Base-by-base conservation (phyloP, 2,888 invertebrate genomes). In the Hedya salicella region DNA sequence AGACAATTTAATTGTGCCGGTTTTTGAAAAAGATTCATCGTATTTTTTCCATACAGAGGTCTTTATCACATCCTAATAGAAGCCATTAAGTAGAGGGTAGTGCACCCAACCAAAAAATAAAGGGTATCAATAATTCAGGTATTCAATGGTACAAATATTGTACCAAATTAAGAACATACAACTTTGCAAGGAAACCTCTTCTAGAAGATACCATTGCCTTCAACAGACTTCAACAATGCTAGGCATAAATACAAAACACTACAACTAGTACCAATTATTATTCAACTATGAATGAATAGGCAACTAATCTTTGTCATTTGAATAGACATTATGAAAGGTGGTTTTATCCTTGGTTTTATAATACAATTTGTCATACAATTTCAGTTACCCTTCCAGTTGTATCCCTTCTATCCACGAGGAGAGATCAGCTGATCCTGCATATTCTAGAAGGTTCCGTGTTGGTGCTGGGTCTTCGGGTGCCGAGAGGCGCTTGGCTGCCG, bases 321-420 rank as follows among this genome's bases (percentile, higher is more conserved):
- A 48, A 65, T 53, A 62, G 36, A 30, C 60, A 54, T 42, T 59
- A 44, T 61, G 49, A 40, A 60, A 62, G 59, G 42, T 40, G 52
- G 46, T 56, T 48, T 49, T 71, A 69, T 57, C 70, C 63, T 70
- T 40, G 52, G 46, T 56, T 48, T 49, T 71, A 69, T 57, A 71
- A 65, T 70, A 68, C 40, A 56, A 54, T 70, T 60, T 36, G 25
- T 36, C 9, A 36, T 36, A 36, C 30, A 60, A 57, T 68, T 71
- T 70, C 68, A 65, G 63, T 81, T 87, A 89, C 63, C 88, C 89
- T 71, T 96, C 95, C 73, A 97, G 91, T 68, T 95, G 95, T 81
- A 97, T 96, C 72, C 97, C 97, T 91, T 97, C 96, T 82, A 97
- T 96, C 97, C 97, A 97, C 32, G 96, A 95, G 80, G 96, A 96